Base-by-base conservation (phyloP, 2,797 vertebrate species). In the Alcedo atthis region DNA sequence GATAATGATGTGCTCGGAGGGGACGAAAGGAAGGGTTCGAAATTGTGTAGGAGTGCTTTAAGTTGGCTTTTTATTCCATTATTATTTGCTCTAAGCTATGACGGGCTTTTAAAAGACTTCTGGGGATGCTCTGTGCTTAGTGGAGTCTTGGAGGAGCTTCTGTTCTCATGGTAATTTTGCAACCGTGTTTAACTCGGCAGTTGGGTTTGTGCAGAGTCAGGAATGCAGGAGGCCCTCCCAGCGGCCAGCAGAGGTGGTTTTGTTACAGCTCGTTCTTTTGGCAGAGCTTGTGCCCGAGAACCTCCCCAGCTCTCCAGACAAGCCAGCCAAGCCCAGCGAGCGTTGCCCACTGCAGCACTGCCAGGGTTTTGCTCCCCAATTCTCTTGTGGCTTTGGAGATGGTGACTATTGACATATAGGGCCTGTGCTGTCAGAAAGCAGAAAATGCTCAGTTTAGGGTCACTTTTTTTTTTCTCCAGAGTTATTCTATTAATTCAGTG, bases 291-390 rank as follows among this genome's bases (percentile, higher is more conserved):
- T 9, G 33, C n/a, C 46, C 2, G 37, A 33, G 73, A 25, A 8
- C 42, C 22, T 10, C 7, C 10, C 40, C 17, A 19, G 2, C 12
- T 51, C 1, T 16, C 8, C 6, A 10, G 19, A 9, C 53, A 37
- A 37, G 64, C 9, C 13, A 37, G 37, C 32, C 2, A 2, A 2
- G 42, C 25, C 13, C 1, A 21, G 45, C 33, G 8, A 15, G 42
- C 7, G 0, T 3, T 3, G 18, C 9, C 0, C 24, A 6, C 51
- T 55, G n/a, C 69, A 8, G 1, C 12, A 5, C 48, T 26, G 24
- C 24, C 25, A 26, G 48, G 24, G 0, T 21, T 11, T 10, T 5
- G 0, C 10, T 20, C 11, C 2, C 24, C 49, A n/a, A 24, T 26
- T 20, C 54, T 32, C 6, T 19, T 15, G 24, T 5, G 12, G 6